Conservation (phyloP, 1,140 invertebrate species). For the Drosophila kurseongensis region DNA sequence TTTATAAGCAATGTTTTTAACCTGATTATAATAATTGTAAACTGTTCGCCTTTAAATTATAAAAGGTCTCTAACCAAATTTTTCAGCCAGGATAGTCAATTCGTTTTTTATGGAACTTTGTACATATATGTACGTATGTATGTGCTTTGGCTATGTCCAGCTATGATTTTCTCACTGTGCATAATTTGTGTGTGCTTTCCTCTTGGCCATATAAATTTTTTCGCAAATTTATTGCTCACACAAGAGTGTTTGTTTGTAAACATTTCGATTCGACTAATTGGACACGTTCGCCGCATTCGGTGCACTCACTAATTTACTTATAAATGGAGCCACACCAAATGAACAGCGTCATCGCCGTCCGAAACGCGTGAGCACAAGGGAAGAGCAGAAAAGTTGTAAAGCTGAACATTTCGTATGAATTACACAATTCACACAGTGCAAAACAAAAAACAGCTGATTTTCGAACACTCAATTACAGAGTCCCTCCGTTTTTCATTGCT, state of each 20-base stretch:
- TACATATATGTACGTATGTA: no score
- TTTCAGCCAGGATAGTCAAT: no score
- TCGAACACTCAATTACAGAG: slow-evolving; percentile 1
- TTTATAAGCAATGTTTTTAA: no score
- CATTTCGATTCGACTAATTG: slow-evolving; percentile 59
- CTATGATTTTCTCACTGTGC: slow-evolving; percentile 3
- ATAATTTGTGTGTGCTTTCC: slow-evolving; percentile 21
- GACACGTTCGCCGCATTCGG: slow-evolving; percentile 50
- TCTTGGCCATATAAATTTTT: slow-evolving; percentile 53
- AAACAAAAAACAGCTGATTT: slow-evolving; percentile 80
- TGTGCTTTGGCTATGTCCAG: neutral
- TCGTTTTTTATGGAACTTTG: no score
- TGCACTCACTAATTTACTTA: slow-evolving; percentile 42
- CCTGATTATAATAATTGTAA: no score
- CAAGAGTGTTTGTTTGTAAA: slow-evolving; percentile 62
- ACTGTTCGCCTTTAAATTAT: no score
- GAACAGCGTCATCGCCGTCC: slow-evolving; percentile 27
- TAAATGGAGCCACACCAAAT: slow-evolving; percentile 33
- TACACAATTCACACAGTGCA: slow-evolving; percentile 55
- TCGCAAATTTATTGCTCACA: slow-evolving; percentile 57
- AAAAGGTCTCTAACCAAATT: no score
- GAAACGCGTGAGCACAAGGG: slow-evolving; percentile 4
- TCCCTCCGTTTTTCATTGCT: neutral
- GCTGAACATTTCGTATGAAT: slow-evolving; percentile 35
- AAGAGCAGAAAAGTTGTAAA: neutral